phyloP scores from a whole-genome alignment of 2,113 vertebrate genomes.

The Puma concolor region DNA sequence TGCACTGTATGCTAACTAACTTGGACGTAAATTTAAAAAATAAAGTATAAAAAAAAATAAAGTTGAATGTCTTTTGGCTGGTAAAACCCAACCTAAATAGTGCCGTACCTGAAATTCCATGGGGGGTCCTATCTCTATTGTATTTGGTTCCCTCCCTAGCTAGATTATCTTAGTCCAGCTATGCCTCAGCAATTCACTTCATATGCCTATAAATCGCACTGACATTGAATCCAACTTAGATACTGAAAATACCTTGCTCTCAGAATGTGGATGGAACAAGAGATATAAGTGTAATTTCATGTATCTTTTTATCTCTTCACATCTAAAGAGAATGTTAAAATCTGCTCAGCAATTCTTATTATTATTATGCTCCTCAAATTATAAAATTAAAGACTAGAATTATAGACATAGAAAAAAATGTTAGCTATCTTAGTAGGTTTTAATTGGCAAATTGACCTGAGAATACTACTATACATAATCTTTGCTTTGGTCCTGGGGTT shows the following conservation, averaged over 20 bases:
- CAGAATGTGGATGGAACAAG: background rate
- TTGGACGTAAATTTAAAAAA: too few species aligned
- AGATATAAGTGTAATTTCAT: background rate
- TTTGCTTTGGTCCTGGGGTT: conserved; percentile 26
- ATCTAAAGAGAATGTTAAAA: background rate
- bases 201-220: background rate
- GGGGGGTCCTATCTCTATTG: background rate
- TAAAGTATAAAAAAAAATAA: too few species aligned
- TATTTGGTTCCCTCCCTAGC: background rate
- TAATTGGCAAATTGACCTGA: background rate
- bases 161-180: background rate
- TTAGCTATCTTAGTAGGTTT: background rate
- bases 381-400: conserved; percentile 8
- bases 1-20: too few species aligned
- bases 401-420: background rate
- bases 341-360: background rate
- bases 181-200: background rate
- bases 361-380: background rate
- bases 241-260: background rate
- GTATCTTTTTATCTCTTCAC: background rate
- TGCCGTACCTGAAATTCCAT: background rate
- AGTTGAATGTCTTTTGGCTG: background rate
- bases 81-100: background rate
- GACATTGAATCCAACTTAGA: background rate
- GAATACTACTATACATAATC: background rate